These are phyloP conservation scores for Spea multiplicata DNA, from an alignment of 2,113 vertebrate genomes.

Conservation along the genomic window DNA sequence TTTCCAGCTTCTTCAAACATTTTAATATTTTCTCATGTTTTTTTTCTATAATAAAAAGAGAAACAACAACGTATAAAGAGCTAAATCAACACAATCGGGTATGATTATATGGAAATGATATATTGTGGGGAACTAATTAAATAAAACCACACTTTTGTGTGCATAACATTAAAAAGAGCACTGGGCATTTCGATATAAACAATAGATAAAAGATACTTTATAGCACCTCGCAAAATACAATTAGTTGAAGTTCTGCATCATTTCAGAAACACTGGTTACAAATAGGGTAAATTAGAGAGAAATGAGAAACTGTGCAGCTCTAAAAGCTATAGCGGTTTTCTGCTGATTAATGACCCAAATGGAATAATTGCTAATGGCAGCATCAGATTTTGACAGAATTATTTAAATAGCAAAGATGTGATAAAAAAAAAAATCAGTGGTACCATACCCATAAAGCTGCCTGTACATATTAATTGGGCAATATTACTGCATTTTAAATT, in stretches of 20 bases:
- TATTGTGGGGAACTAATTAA: neutral
- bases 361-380: conserved; percentile 43
- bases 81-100: neutral
- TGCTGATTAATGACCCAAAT: conserved; percentile 39
- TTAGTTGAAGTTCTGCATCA: conserved; percentile 32
- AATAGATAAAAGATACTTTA: conserved; percentile 25
- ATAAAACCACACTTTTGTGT: neutral
- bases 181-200: conserved; percentile 9
- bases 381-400: conserved; percentile 32
- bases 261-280: conserved; percentile 31
- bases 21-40: neutral
- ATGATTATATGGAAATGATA: neutral
- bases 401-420: conserved; percentile 29
- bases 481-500: conserved; percentile 10
- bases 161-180: neutral
- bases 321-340: conserved; percentile 29
- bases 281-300: conserved; percentile 38
- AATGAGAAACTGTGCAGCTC: conserved; percentile 14
- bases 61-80: neutral
- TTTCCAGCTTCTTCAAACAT: too few species aligned
- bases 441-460: conserved; percentile 33
- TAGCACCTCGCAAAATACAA: conserved; percentile 25
- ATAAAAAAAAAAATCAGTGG: conserved; percentile 13
- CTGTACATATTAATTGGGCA: conserved; percentile 25
- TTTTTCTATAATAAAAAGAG: neutral